Percentiles rank a stretch among this genome's conserved stretches.
phyloP scores from a whole-genome alignment of 1,140 invertebrate species.

The Caerostris darwini region DNA sequence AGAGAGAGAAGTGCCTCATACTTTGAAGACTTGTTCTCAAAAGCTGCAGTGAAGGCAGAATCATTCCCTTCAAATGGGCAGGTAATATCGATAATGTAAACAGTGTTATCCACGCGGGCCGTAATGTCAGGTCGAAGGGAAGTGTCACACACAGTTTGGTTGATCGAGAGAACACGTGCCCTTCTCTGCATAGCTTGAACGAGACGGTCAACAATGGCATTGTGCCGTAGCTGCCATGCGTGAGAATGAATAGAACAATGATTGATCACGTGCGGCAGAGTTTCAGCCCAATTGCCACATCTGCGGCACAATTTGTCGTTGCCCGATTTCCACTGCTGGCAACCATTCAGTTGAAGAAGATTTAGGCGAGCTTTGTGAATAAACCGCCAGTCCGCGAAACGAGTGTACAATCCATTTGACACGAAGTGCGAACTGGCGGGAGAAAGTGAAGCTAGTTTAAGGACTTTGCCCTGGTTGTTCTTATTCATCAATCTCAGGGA shows the following conservation, averaged over 20 bases:
- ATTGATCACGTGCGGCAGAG: not conserved
- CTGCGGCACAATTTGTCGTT: not conserved
- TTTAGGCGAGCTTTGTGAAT: not conserved
- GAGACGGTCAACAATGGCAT: not conserved
- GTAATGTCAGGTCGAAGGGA: not conserved
- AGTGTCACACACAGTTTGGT: too few relatives aligned
- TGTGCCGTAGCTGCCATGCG: not conserved
- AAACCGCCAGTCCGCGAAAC: slow-evolving; percentile 3
- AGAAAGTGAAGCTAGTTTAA: not conserved
- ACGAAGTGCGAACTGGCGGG: slow-evolving; percentile 11
- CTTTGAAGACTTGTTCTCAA: not conserved
- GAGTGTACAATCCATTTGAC: not conserved
- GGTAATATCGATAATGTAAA: not conserved
- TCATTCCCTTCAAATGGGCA: not conserved
- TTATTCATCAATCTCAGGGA: not conserved
- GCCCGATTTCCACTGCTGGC: not conserved
- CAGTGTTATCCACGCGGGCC: rapidly evolving
- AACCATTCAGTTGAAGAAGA: not conserved
- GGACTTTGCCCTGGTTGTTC: not conserved
- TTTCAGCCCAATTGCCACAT: not conserved
- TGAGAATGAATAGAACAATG: not conserved
- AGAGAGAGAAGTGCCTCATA: not conserved
- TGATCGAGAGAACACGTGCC: too few relatives aligned
- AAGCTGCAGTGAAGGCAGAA: too few relatives aligned
- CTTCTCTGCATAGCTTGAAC: not conserved